Percentiles rank a stretch among this genome's conserved stretches.
Conservation (phyloP, 2,888 invertebrate species). For the Dysmachus trigonus region DNA sequence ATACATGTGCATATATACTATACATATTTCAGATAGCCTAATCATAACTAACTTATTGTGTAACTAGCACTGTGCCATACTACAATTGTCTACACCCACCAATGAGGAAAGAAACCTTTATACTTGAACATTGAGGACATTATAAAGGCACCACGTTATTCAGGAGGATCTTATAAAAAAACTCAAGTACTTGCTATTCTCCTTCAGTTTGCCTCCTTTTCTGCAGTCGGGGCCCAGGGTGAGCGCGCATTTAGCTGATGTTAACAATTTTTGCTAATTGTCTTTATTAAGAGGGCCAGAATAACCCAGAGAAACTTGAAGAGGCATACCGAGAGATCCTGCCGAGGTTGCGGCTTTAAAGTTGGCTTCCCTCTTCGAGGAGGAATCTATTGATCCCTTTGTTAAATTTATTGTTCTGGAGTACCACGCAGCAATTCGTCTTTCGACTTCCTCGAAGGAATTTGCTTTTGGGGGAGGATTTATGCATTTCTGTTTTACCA, state of each 20-base stretch:
- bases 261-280: conserved; percentile 14
- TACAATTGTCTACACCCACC: background rate
- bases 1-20: too few relatives aligned
- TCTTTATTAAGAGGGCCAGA: background rate
- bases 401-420: background rate
- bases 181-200: background rate
- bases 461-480: background rate
- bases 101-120: background rate
- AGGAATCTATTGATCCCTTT: background rate
- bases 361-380: background rate
- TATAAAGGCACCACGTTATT: background rate
- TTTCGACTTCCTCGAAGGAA: background rate
- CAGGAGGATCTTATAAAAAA: background rate
- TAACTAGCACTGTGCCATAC: background rate
- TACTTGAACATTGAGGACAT: background rate
- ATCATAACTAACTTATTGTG: background rate
- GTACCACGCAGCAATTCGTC: background rate
- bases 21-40: background rate
- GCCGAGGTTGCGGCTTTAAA: background rate
- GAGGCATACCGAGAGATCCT: background rate
- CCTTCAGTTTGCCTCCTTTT: background rate
- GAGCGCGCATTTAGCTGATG: background rate
- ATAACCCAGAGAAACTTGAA: background rate
- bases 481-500: background rate
- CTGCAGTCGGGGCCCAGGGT: background rate